Base-by-base conservation (phyloP, 2,797 vertebrate species). In the Notolabrus celidotus region DNA sequence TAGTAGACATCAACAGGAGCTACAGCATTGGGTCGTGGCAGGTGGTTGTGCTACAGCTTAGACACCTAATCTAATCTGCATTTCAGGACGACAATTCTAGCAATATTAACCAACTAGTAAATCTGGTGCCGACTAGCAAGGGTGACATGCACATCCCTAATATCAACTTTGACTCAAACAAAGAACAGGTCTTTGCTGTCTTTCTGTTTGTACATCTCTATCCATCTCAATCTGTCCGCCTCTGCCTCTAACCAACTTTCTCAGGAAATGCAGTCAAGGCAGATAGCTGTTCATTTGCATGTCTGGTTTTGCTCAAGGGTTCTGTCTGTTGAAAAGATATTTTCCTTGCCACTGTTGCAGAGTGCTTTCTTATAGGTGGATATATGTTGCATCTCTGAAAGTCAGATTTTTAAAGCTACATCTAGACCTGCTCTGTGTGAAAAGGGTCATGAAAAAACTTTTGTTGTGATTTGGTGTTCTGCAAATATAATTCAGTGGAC, bases 141-240 rank as follows among this genome's bases (percentile, higher is more conserved):
- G 33, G 33, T 34, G 33, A 34, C 11, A 33, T 31, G 31, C 31
- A 31, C 6, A 6, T 6, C 29, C 29, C 5, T 31, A 12, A 36
- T 12, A 2, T 12, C 36, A 60, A 70, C 19, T 74, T 67, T 6
- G 6, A 42, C 33, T 74, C 33, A 36, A 1, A 47, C 22, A 17
- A 31, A 29, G 25, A 23, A 29, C 15, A 22, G 51, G 49, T 31
- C 46, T 15, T 8, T 23, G 5, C 45, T n/a, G 41, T 23, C 20
- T 15, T 4, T 14, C 20, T 46, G 11, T 19, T 8, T 45, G 8
- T 19, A 2, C 15, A 15, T 15, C 1, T 19, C 12, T 20, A 19
- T 43, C 19, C 10, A 8, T 20, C 10, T 43, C 19, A 9, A 10
- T 43, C 42, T 41, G 14, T 12, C 3, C 38, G 12, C 14, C 15